Percentiles rank a stretch among this genome's conserved stretches.
Evolutionary conservation across 2,888 invertebrate species (phyloP).

Genomic region (Limnephilus marmoratus): DNA sequence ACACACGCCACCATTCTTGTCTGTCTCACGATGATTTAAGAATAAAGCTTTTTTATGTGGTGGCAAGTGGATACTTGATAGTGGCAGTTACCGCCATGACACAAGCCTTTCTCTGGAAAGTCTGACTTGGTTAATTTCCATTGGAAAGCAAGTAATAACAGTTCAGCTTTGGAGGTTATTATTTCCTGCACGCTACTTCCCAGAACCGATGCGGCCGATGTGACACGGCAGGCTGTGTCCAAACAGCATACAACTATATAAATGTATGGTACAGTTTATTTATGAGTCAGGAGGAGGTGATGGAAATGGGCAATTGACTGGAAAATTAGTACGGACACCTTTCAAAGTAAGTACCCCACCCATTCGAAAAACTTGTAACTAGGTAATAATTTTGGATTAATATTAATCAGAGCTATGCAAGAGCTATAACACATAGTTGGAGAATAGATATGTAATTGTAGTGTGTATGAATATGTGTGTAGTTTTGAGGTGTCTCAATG

Average conservation of each 20-base stretch:
- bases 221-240: conserved; percentile 10
- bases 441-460: too few species aligned
- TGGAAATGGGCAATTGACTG: conserved; percentile 25
- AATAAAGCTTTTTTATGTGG: not conserved
- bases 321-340: not conserved
- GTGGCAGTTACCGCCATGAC: conserved; percentile 20
- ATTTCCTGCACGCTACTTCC: conserved; percentile 57
- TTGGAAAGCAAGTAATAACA: conserved; percentile 46
- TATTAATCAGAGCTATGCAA: not conserved
- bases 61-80: not conserved
- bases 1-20: too few species aligned
- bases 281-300: not conserved
- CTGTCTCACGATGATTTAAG: too few species aligned
- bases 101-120: conserved; percentile 49
- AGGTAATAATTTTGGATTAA: not conserved
- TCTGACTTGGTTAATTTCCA: conserved; percentile 57
- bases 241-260: not conserved
- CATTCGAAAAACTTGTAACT: not conserved
- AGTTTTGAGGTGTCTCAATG: too few species aligned
- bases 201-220: conserved; percentile 41
- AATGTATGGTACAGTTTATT: not conserved
- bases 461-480: too few species aligned
- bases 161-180: conserved; percentile 40
- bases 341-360: not conserved
- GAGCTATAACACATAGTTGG: too few species aligned